phyloP scores from a whole-genome alignment of 2,888 invertebrate species.

The Seira ritae region DNA sequence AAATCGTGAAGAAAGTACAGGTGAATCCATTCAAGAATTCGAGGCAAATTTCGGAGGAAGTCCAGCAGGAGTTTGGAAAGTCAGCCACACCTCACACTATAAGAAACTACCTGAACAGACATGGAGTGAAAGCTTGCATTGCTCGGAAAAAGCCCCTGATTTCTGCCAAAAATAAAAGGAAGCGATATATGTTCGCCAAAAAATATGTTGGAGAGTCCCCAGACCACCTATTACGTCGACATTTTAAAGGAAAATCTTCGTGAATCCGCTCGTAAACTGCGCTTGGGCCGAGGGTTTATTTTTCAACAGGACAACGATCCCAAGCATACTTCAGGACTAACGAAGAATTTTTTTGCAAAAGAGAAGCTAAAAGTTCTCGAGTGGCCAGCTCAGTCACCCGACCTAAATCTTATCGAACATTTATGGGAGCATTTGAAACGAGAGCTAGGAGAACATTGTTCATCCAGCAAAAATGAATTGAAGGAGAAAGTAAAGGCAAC shows the following conservation, averaged over 20 bases:
- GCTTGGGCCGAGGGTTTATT: conserved; percentile 16
- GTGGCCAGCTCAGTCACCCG: conserved; percentile 46
- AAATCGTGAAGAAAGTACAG: not conserved
- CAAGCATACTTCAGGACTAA: conserved; percentile 36
- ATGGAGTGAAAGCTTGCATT: not conserved
- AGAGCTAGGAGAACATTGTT: not conserved
- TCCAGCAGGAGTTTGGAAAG: conserved; percentile 9
- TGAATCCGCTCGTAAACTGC: conserved; percentile 26
- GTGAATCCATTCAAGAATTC: not conserved
- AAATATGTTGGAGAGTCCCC: not conserved
- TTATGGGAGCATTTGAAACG: conserved; percentile 20
- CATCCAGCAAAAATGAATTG: not conserved
- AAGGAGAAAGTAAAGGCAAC: not conserved
- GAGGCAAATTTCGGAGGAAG: not conserved
- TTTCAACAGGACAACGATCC: conserved; percentile 57
- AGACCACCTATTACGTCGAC: conserved; percentile 25
- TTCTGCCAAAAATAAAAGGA: not conserved
- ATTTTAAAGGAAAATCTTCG: conserved; percentile 30
- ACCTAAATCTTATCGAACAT: conserved; percentile 42
- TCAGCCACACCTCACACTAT: not conserved
- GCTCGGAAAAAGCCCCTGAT: conserved; percentile 32
- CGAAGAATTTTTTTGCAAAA: conserved; percentile 21
- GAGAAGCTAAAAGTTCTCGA: conserved; percentile 31
- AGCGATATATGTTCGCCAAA: conserved; percentile 1
- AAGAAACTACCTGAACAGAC: not conserved